A percentile compares a stretch with the other conserved stretches of the same genome.
Evolutionary conservation across 2,113 vertebrate species (phyloP).

Genomic region (Sterrhoptilus dennistouni): DNA sequence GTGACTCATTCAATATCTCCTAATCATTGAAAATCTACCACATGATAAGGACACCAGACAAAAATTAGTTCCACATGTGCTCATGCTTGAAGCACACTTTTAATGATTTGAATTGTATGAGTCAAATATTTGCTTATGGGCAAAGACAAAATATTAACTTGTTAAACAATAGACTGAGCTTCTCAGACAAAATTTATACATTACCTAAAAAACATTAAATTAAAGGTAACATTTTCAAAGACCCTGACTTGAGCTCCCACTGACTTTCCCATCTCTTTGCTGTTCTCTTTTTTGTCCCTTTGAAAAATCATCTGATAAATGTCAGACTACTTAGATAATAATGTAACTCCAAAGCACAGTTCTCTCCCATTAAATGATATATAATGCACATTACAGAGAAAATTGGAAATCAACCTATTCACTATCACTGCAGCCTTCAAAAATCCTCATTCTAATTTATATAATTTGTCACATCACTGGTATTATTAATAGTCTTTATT

Average conservation of each 20-base stretch:
- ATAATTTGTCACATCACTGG: background rate
- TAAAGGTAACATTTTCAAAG: background rate
- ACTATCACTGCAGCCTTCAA: background rate
- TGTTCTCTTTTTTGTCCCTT: background rate
- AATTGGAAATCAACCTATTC: background rate
- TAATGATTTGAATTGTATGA: slow-evolving; percentile 39
- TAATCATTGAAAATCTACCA: slow-evolving; percentile 1
- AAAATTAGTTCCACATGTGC: slow-evolving; percentile 33
- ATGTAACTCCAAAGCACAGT: background rate
- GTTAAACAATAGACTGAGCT: slow-evolving; percentile 6
- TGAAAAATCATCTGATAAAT: background rate
- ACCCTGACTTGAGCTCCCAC: background rate
- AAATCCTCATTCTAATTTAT: background rate
- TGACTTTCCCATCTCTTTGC: background rate
- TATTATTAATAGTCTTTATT: background rate
- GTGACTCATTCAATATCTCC: slow-evolving; percentile 18
- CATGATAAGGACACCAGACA: slow-evolving; percentile 9
- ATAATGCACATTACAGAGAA: background rate
- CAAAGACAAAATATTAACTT: slow-evolving; percentile 51
- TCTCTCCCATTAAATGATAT: background rate
- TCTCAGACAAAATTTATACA: background rate
- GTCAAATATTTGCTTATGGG: slow-evolving; percentile 54
- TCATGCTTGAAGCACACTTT: slow-evolving; percentile 10
- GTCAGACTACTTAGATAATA: background rate
- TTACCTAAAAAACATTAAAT: background rate